Percentiles rank a stretch among this genome's conserved stretches.
Evolutionary conservation across 2,113 vertebrate genomes (phyloP).

Genomic region (Triplophysa siluroides): DNA sequence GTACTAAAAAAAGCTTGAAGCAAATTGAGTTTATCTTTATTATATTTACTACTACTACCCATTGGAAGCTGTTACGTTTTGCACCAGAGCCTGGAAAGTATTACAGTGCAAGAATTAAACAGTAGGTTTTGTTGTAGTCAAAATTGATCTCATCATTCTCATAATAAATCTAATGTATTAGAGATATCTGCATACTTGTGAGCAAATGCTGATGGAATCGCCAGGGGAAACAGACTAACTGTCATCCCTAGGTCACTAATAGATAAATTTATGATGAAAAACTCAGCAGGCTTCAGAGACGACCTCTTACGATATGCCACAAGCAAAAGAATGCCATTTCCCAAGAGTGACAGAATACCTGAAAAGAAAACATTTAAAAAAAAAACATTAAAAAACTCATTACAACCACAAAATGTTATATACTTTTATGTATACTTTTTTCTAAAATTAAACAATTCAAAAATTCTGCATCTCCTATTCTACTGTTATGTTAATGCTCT

Average conservation of each 20-base stretch:
- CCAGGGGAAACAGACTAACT: conserved; percentile 79
- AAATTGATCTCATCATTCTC: not conserved
- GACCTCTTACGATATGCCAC: conserved; percentile 80
- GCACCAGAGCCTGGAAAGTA: no score
- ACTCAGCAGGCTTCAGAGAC: conserved; percentile 82
- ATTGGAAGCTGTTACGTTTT: no score
- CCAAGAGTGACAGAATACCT: conserved; percentile 78
- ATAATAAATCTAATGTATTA: not conserved
- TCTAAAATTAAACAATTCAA: not conserved
- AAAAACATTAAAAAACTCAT: not conserved
- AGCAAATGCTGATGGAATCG: conserved; percentile 79
- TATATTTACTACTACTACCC: no score
- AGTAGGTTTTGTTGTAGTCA: not conserved
- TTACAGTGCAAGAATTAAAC: not conserved
- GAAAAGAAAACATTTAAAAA: not conserved
- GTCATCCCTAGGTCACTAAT: conserved; percentile 87
- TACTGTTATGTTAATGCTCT: not conserved
- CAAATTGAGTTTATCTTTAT: no score
- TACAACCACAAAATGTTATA: not conserved
- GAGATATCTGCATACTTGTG: conserved; percentile 73
- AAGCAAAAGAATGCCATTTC: conserved; percentile 80
- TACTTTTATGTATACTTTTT: not conserved
- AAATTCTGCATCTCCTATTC: not conserved
- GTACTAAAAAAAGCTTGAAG: no score
- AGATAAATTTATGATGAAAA: conserved; percentile 84